Evolutionary conservation across 2,888 invertebrate species (phyloP), one percentile per base, ranked within the genome.

Genomic region (Chrysopilus asiliformis): DNA sequence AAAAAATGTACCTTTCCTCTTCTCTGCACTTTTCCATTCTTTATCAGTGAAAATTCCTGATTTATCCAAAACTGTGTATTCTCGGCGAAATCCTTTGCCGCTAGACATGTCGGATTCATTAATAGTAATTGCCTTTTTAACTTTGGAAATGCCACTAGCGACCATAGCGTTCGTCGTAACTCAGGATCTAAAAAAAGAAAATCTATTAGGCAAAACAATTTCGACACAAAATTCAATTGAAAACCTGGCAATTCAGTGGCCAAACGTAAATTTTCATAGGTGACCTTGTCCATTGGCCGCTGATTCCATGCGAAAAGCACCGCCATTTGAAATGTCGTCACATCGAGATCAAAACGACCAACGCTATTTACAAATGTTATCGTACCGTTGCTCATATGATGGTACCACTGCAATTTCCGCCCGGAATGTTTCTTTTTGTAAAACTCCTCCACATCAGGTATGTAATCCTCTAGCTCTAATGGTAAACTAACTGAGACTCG

Each of bases 291-390:
- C 49, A 77, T 68, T 2, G 90, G 90, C 45, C 95, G 72, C 59
- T 95, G 93, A 69, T 98, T 98, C 95, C 95, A 99, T 12, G 94
- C 91, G 67, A 95, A 97, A 28, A 98, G 68, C 12, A 98, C 95
- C 25, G 95, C 94, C 95, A 98, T 95, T 76, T 99, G 98, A 66
- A 97, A 97, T 17, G 98, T 97, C 10, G 97, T 98, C 5, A 99
- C 95, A 59, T 98, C 98, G 50, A 98, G 70, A 65, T 98, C 98
- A 66, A 87, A 98, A 49, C 86, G 79, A 2, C 94, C 97, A 36
- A 86, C 77, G 47, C 80, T 76, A 60, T 93, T 95, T 1, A 79
- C 76, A 67, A 97, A 97, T 16, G 90, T 91, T 49, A 98, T 91
- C 42, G 94, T 94, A 49, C 97, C 98, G 66, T 97, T 97, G 46